Evolutionary conservation across 2,113 vertebrate genomes (phyloP).

Genomic region (Chunga burmeisteri): DNA sequence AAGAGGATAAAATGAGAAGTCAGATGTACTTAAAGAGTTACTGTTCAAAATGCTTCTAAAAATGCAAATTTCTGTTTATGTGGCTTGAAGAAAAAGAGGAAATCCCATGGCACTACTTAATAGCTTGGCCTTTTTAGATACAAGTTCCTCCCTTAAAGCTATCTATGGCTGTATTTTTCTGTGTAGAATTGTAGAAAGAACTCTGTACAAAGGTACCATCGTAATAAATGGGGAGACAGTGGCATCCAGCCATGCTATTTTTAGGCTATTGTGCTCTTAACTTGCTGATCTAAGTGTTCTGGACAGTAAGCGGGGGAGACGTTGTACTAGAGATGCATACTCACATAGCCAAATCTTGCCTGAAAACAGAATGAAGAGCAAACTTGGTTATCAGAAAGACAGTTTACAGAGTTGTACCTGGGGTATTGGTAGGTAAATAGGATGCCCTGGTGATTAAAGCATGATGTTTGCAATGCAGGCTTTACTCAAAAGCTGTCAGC

Average conservation of each 20-base stretch:
- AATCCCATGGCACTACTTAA: not conserved
- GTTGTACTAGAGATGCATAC: not conserved
- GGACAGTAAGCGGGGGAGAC: constrained; percentile 21
- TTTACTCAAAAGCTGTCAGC: not conserved
- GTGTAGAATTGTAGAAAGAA: not conserved
- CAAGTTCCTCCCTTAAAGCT: not conserved
- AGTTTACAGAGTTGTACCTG: not conserved
- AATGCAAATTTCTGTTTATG: not conserved
- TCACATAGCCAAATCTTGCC: not conserved
- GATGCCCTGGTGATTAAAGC: not conserved
- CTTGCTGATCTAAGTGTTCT: constrained; percentile 61
- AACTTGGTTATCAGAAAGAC: not conserved
- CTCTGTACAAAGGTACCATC: constrained; percentile 41
- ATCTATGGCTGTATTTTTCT: constrained; percentile 40
- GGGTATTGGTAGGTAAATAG: not conserved
- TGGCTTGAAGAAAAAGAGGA: not conserved
- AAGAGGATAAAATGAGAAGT: not conserved
- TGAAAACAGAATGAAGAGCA: not conserved
- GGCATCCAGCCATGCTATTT: constrained; percentile 40
- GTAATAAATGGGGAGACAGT: constrained; percentile 20
- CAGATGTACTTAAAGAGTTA: not conserved
- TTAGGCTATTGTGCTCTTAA: constrained; percentile 43
- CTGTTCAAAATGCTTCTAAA: constrained; percentile 9
- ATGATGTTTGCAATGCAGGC: not conserved
- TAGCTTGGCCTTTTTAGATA: not conserved